phyloP scores from a whole-genome alignment of 2,113 vertebrate genomes.

The Climacteris rufus region DNA sequence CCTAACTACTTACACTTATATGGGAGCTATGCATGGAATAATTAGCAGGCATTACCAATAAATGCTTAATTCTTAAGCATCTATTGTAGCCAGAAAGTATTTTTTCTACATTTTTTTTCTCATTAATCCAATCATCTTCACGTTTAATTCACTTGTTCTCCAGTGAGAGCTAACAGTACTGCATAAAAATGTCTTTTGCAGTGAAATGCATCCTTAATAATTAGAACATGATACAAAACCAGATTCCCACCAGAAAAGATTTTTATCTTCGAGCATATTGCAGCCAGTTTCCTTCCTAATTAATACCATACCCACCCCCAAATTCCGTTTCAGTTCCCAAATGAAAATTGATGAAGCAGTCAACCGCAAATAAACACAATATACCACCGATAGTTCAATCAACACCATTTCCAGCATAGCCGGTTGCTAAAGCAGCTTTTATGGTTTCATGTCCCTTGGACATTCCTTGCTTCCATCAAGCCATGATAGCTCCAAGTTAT shows the following conservation, averaged over 20 bases:
- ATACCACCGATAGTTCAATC: conserved; percentile 21
- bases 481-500: not conserved
- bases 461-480: not conserved
- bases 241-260: conserved; percentile 63
- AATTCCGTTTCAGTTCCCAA: conserved; percentile 62
- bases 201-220: conserved; percentile 64
- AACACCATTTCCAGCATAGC: not conserved
- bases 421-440: not conserved
- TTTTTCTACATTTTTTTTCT: not conserved
- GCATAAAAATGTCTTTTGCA: conserved; percentile 58
- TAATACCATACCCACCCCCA: conserved; percentile 65
- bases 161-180: conserved; percentile 13
- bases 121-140: conserved; percentile 27
- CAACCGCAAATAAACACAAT: conserved; percentile 41
- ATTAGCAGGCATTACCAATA: not conserved
- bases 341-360: conserved; percentile 68
- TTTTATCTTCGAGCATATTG: conserved; percentile 63
- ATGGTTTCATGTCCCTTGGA: not conserved
- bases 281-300: conserved; percentile 66
- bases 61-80: conserved; percentile 28
- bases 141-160: conserved; percentile 55
- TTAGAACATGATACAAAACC: conserved; percentile 58
- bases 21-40: not conserved
- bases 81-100: not conserved
- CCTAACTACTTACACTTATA: not conserved